phyloP scores from a whole-genome alignment of 1,140 invertebrate genomes.

The Ectropis grisescens region DNA sequence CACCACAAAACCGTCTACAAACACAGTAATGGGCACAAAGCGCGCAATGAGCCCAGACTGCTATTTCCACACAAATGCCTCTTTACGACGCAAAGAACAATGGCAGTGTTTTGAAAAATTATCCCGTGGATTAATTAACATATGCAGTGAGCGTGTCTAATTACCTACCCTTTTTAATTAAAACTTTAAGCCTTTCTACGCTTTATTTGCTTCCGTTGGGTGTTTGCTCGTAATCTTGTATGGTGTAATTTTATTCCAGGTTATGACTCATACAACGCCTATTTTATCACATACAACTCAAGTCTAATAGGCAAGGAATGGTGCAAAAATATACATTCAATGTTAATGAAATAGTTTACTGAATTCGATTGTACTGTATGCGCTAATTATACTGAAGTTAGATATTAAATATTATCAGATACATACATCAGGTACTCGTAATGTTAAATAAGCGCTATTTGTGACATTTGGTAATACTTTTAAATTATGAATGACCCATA shows the following conservation, averaged over 20 bases:
- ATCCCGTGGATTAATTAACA: slow-evolving; percentile 62
- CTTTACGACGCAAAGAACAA: slow-evolving; percentile 53
- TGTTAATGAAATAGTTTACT: not conserved
- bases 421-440: too few relatives aligned
- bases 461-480: too few relatives aligned
- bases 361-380: not conserved
- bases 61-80: slow-evolving; percentile 23
- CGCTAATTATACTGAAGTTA: not conserved
- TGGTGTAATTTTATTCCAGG: not conserved
- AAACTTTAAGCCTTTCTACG: slow-evolving; percentile 47
- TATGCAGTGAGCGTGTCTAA: slow-evolving; percentile 58
- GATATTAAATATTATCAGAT: too few relatives aligned
- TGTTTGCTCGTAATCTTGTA: too few relatives aligned
- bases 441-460: too few relatives aligned
- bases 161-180: slow-evolving; percentile 58
- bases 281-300: not conserved
- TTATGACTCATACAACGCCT: not conserved
- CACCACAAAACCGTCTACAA: too few relatives aligned
- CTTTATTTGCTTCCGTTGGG: slow-evolving; percentile 53
- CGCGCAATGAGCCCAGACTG: too few relatives aligned
- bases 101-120: slow-evolving; percentile 58
- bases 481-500: too few relatives aligned
- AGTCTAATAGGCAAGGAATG: not conserved
- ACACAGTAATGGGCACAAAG: too few relatives aligned
- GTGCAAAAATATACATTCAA: not conserved